Evolutionary conservation across 2,797 vertebrate genomes (phyloP).

Genomic region (Sebastes paucispinis): DNA sequence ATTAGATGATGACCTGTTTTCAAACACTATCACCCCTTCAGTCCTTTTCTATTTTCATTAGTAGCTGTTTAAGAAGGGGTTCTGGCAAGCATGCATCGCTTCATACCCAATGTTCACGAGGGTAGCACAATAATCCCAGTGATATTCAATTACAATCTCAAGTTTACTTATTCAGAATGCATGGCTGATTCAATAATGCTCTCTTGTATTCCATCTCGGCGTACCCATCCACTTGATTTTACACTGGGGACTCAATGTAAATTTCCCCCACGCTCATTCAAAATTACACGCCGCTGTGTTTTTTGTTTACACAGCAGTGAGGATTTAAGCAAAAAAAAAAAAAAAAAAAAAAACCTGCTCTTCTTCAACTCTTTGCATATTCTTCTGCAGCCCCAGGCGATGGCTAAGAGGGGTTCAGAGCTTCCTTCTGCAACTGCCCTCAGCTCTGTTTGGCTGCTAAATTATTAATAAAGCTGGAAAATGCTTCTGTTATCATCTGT

Average conservation of each 20-base stretch:
- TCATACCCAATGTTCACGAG: conserved; percentile 60
- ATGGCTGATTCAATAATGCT: conserved; percentile 66
- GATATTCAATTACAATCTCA: conserved; percentile 72
- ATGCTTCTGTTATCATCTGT: conserved; percentile 71
- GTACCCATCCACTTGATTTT: conserved; percentile 71
- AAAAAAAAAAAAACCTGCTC: conserved; percentile 11
- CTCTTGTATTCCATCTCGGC: conserved; percentile 53
- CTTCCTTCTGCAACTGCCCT: conserved; percentile 60
- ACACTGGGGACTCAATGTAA: conserved; percentile 61
- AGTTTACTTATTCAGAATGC: conserved; percentile 67
- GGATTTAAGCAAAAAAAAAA: conserved; percentile 16
- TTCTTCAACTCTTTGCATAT: conserved; percentile 64
- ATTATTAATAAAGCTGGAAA: conserved; percentile 81
- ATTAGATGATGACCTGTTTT: conserved; percentile 77
- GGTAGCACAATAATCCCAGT: conserved; percentile 55
- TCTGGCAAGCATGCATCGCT: conserved; percentile 55
- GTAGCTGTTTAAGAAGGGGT: conserved; percentile 67
- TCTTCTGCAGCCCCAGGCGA: conserved; percentile 60
- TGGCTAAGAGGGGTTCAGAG: conserved; percentile 69
- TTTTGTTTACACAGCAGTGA: conserved; percentile 25
- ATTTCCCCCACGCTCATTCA: conserved; percentile 55
- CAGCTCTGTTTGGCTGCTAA: conserved; percentile 76
- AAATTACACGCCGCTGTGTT: conserved; percentile 38
- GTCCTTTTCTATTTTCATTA: conserved; percentile 77
- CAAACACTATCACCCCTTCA: conserved; percentile 74